Conservation (phyloP, 2,888 invertebrate species). For the Rhaphigaster nebulosa region DNA sequence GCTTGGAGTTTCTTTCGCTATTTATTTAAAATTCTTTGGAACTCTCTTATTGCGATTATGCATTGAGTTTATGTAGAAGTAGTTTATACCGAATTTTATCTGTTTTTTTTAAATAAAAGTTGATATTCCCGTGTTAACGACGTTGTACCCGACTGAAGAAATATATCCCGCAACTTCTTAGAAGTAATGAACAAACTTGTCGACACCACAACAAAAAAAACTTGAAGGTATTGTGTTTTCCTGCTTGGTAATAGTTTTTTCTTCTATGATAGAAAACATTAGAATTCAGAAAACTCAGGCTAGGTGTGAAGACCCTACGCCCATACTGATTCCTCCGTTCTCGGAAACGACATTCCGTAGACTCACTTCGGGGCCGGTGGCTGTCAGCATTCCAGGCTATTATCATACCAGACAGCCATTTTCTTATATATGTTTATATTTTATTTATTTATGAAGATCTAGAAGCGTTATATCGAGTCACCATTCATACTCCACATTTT, state of each 20-base stretch:
- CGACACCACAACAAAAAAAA: background rate
- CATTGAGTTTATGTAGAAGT: background rate
- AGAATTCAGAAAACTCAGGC: background rate
- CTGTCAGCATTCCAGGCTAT: conserved; percentile 1
- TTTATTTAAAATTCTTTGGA: too few species aligned
- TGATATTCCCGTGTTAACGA: background rate
- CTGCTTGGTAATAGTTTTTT: conserved; percentile 2
- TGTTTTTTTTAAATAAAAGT: background rate
- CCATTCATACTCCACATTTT: background rate
- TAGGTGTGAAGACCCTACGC: conserved; percentile 17
- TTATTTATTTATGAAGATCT: background rate
- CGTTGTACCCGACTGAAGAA: background rate
- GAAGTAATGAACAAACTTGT: background rate
- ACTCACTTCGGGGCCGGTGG: background rate
- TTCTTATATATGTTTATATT: background rate
- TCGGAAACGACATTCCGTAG: background rate
- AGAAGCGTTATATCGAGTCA: background rate
- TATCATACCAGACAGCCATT: background rate
- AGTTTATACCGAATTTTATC: background rate
- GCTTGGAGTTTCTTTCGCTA: too few species aligned
- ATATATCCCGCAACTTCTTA: background rate
- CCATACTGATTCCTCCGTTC: conserved; percentile 20
- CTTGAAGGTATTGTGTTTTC: background rate
- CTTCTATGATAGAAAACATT: conserved; percentile 35
- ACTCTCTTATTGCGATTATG: background rate